Evolutionary conservation across 2,797 vertebrate species (phyloP), one percentile per base, ranked within the genome.

Genomic region (Champsocephalus gunnari): DNA sequence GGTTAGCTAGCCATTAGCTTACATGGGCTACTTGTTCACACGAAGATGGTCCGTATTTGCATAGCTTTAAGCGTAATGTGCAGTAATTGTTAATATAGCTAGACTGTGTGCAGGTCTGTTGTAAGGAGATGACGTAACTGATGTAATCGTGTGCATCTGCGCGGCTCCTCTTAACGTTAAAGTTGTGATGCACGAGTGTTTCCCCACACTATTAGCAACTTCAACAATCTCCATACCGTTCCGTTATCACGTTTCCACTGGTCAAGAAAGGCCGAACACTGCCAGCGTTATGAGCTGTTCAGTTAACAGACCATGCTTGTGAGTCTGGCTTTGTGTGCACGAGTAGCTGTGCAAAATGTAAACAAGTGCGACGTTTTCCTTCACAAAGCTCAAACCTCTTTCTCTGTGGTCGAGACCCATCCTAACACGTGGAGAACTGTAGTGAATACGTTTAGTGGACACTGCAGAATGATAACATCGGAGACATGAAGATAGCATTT

Each of bases 1-100:
- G 13, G 51, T 66, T 73, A 84, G 86, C 87, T 78, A 84, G 81
- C 79, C n/a, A 21, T 71, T 90, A 90, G 88, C 87, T 28, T 38
- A 19, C 9, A 28, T 68, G 82, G 79, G 85, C 88, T 65, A 53
- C 28, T 48, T 45, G 55, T 74, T 60, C 16, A 61, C 53, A 63
- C 45, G 53, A 67, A 73, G 80, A 24, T 73, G 87, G 79, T 67
- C 73, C 41, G 50, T 82, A 28, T 68, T 67, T 80, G 80, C 48
- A 48, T 63, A 55, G 48, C n/a, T 12, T 47, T 32, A 14, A 56
- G 69, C 48, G 5, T 1, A 17, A 12, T 58, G 50, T 64, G 34
- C 19, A 16, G 3, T 44, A 50, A 28, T 19, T 69, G 13, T 55
- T 66, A 34, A 21, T 45, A 12, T 14, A 24, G 24, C 24, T 24